A percentile compares a stretch with the other conserved stretches of the same genome.
phyloP scores from a whole-genome alignment of 2,797 vertebrate genomes.

The Nothura maculosa region DNA sequence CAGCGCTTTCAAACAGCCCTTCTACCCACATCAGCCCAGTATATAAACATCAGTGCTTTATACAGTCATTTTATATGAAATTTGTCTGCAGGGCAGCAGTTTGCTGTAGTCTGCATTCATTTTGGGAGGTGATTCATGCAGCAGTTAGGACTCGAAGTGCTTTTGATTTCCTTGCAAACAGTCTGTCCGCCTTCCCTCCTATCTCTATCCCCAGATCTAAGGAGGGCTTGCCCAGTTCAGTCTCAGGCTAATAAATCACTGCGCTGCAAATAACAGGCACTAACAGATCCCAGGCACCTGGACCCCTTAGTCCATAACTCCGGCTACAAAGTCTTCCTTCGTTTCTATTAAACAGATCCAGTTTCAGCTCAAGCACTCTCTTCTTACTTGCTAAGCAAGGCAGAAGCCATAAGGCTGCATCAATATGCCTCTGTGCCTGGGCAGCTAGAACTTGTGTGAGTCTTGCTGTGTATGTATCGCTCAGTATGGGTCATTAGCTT shows the following conservation, averaged over 20 bases:
- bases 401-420: not conserved
- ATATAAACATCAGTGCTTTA: conserved; percentile 54
- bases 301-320: not conserved
- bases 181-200: conserved; percentile 21
- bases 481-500: not conserved
- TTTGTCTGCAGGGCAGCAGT: conserved; percentile 58
- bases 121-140: conserved; percentile 58
- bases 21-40: conserved; percentile 14
- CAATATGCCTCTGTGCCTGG: not conserved
- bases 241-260: conserved; percentile 45
- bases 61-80: conserved; percentile 48
- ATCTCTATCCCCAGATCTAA: conserved; percentile 28
- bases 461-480: not conserved
- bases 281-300: conserved; percentile 38
- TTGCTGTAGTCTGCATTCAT: conserved; percentile 11
- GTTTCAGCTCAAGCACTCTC: not conserved
- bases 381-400: not conserved
- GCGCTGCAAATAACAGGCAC: conserved; percentile 4
- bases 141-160: conserved; percentile 55
- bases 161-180: conserved; percentile 53
- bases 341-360: conserved; percentile 1
- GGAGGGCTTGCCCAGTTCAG: conserved; percentile 9
- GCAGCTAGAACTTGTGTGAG: not conserved
- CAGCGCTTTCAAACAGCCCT: conserved; percentile 59
- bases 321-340: not conserved